Conservation (phyloP, 2,888 invertebrate genomes). For the Corbicula japonica region DNA sequence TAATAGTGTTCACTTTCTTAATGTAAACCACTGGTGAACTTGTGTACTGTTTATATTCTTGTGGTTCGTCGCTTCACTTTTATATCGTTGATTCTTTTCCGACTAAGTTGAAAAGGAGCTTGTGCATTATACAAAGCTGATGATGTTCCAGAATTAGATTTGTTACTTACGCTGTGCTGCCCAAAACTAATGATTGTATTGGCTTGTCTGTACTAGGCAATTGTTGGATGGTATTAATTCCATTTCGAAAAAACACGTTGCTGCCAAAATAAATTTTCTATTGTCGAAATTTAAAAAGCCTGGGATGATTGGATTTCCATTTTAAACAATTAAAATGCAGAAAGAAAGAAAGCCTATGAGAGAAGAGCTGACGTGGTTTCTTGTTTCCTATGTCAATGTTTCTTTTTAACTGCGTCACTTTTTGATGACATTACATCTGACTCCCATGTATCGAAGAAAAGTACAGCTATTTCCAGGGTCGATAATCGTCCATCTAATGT, state of each 20-base stretch:
- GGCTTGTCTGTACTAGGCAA: slow-evolving; percentile 59
- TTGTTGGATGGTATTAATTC: slow-evolving; percentile 58
- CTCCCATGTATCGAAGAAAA: slow-evolving; percentile 50
- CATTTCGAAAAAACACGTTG: slow-evolving; percentile 62
- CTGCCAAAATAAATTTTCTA: slow-evolving; percentile 57
- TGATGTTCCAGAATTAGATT: slow-evolving; percentile 50
- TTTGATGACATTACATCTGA: background rate
- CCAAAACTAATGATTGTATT: slow-evolving; percentile 56
- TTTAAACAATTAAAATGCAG: slow-evolving; percentile 29
- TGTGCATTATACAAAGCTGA: slow-evolving; percentile 39
- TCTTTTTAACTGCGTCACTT: slow-evolving; percentile 10
- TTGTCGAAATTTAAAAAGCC: slow-evolving; percentile 54
- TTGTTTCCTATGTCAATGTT: slow-evolving; percentile 34
- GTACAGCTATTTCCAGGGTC: slow-evolving; percentile 1
- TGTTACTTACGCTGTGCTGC: slow-evolving; percentile 50
- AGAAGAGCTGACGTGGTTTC: slow-evolving; percentile 58
- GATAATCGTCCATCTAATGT: slow-evolving; percentile 12
- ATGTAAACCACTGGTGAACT: too few species aligned
- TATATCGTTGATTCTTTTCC: slow-evolving; percentile 20
- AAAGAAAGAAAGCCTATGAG: slow-evolving; percentile 48
- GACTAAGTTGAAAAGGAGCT: slow-evolving; percentile 37
- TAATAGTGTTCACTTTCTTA: too few species aligned
- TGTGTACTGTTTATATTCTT: too few species aligned
- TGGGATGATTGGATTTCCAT: slow-evolving; percentile 53
- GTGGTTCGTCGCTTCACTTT: background rate